These are phyloP conservation scores for Halesus radiatus DNA, from an alignment of 1,140 invertebrate genomes.

Conservation along the genomic window DNA sequence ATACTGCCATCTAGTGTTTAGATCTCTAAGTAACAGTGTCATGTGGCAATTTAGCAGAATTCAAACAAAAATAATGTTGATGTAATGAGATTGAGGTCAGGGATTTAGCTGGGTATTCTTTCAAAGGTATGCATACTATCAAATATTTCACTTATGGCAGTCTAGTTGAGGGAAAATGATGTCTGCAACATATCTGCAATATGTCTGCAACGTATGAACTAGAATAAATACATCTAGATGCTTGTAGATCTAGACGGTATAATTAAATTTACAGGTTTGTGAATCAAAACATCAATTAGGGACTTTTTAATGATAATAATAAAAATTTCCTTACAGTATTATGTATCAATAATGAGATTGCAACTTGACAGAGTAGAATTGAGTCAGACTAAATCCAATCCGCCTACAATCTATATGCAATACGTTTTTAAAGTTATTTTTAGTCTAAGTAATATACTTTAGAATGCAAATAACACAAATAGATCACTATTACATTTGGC, in stretches of 20 bases:
- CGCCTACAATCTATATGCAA: conserved; percentile 7
- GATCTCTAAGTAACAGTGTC: too few relatives aligned
- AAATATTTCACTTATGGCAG: too few relatives aligned
- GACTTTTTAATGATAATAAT: conserved; percentile 24
- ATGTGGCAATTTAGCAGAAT: too few relatives aligned
- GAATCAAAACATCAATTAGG: conserved; percentile 14
- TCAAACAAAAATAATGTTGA: too few relatives aligned
- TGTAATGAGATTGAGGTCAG: too few relatives aligned
- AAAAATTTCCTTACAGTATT: conserved; percentile 25
- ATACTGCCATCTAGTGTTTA: too few relatives aligned
- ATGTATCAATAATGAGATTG: conserved; percentile 25
- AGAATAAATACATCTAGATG: too few relatives aligned
- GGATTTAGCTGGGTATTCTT: too few relatives aligned
- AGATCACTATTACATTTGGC: conserved; percentile 47
- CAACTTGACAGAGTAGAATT: not conserved
- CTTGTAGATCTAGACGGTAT: not conserved
- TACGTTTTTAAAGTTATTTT: not conserved
- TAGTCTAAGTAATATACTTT: conserved; percentile 47
- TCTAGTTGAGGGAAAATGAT: too few relatives aligned
- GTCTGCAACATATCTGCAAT: too few relatives aligned
- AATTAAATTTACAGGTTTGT: conserved; percentile 15
- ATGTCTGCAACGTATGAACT: too few relatives aligned
- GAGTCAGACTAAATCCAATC: conserved; percentile 1
- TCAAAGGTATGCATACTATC: too few relatives aligned
- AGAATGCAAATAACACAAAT: conserved; percentile 45